phyloP scores from a whole-genome alignment of 2,113 vertebrate genomes.

The Sprattus sprattus region DNA sequence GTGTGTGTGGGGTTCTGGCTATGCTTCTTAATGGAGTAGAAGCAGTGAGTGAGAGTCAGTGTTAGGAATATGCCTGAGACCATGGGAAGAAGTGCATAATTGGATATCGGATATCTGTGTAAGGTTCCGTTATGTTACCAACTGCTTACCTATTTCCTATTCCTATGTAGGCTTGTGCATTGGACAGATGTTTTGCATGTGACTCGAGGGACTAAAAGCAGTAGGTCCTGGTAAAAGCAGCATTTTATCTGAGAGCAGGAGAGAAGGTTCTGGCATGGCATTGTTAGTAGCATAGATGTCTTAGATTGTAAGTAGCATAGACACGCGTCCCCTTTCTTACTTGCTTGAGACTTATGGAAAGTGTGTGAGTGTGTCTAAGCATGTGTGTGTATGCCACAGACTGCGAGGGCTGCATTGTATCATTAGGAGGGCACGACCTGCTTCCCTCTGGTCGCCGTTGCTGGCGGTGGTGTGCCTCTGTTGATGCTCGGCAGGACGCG shows the following conservation, averaged over 20 bases:
- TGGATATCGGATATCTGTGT: not conserved
- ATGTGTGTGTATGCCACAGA: not conserved
- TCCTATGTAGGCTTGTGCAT: not conserved
- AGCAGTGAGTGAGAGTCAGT: not conserved
- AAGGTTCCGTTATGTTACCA: too few relatives aligned
- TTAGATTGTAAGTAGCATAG: too few relatives aligned
- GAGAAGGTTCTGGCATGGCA: too few relatives aligned
- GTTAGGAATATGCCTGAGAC: not conserved
- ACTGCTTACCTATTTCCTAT: not conserved
- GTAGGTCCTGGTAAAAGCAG: too few relatives aligned
- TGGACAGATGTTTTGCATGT: too few relatives aligned
- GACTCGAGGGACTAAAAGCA: too few relatives aligned
- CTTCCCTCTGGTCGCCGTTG: not conserved
- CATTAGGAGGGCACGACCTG: not conserved
- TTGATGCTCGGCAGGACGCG: not conserved
- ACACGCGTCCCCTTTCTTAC: too few relatives aligned
- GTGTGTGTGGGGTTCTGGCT: not conserved
- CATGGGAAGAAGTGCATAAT: not conserved
- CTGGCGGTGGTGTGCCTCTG: slow-evolving; percentile 1
- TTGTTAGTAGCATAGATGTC: too few relatives aligned
- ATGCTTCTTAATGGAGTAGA: not conserved
- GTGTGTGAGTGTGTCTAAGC: not conserved
- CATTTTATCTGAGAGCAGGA: too few relatives aligned
- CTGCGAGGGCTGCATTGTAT: not conserved
- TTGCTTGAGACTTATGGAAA: not conserved